Percentiles rank a stretch among this genome's conserved stretches.
These are phyloP conservation scores for Tiphia femorata DNA, from an alignment of 2,888 invertebrate species.

Conservation along the genomic window DNA sequence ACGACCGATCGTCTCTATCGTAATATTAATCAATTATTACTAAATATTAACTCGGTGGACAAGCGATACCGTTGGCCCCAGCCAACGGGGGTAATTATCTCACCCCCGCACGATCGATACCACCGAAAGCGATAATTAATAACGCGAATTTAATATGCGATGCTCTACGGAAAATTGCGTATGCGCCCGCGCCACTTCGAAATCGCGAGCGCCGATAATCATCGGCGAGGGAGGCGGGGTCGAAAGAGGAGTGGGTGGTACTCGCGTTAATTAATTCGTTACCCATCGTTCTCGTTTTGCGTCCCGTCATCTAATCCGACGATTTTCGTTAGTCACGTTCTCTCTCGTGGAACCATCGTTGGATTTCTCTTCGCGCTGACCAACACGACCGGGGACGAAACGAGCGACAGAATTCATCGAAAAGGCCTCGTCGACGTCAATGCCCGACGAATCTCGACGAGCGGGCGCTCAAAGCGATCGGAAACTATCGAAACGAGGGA, in stretches of 20 bases:
- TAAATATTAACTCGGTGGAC: slow-evolving; percentile 36
- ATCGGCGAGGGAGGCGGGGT: too few species aligned
- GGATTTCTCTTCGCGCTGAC: background rate
- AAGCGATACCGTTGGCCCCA: slow-evolving; percentile 28
- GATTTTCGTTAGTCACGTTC: too few species aligned
- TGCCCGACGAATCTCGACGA: background rate
- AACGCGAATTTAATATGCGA: slow-evolving; percentile 27
- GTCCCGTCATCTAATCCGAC: too few species aligned
- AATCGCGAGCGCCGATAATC: background rate
- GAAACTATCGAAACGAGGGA: background rate
- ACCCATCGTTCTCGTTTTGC: background rate
- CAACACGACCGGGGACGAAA: background rate
- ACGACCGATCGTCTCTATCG: slow-evolving; percentile 8
- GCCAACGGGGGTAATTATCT: slow-evolving; percentile 29
- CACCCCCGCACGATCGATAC: slow-evolving; percentile 27
- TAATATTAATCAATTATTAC: slow-evolving; percentile 27
- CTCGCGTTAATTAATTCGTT: too few species aligned
- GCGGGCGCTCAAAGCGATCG: background rate
- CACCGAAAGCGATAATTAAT: slow-evolving; percentile 30
- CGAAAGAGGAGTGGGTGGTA: too few species aligned
- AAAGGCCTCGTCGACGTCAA: background rate
- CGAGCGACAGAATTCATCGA: background rate
- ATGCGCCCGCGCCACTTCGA: background rate
- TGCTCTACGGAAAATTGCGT: slow-evolving; percentile 21
- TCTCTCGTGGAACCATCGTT: too few species aligned